Evolutionary conservation across 92 coral and sea anemone genomes (phyloP).

Genomic region (Zoanthus solanderi): DNA sequence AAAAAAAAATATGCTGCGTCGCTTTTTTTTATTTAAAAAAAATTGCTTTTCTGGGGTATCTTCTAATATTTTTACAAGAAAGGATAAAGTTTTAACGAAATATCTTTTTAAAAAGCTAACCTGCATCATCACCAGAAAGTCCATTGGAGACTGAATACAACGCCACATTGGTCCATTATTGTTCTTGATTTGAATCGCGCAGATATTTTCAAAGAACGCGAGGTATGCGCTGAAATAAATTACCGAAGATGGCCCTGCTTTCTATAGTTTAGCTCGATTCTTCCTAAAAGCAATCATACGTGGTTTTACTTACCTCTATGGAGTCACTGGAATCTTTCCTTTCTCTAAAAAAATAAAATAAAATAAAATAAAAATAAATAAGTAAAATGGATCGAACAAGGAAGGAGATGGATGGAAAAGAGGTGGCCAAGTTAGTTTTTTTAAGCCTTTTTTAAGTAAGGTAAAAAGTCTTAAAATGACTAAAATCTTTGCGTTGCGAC

Average conservation of each 20-base stretch:
- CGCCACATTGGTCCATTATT: no score
- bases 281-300: not conserved
- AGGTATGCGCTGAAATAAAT: not conserved
- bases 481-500: not conserved
- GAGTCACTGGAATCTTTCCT: not conserved
- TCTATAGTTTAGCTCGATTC: no score
- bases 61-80: not conserved
- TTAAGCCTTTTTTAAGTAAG: not conserved
- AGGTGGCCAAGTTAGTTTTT: conserved; percentile 1
- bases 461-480: not conserved
- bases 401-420: not conserved
- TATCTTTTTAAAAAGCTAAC: not conserved
- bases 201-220: no score
- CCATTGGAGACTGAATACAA: not conserved
- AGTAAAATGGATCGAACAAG: not conserved
- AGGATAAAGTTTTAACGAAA: not conserved
- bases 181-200: not conserved
- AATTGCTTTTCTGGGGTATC: not conserved
- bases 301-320: conserved; percentile 1
- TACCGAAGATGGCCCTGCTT: not conserved
- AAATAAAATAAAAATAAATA: conserved; percentile 1
- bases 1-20: not conserved
- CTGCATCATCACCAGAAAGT: not conserved
- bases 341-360: not conserved
- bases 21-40: not conserved